A percentile compares a stretch with the other conserved stretches of the same genome.
These are phyloP conservation scores for Leguminivora glycinivorella DNA, from an alignment of 1,140 invertebrate species.

Conservation along the genomic window DNA sequence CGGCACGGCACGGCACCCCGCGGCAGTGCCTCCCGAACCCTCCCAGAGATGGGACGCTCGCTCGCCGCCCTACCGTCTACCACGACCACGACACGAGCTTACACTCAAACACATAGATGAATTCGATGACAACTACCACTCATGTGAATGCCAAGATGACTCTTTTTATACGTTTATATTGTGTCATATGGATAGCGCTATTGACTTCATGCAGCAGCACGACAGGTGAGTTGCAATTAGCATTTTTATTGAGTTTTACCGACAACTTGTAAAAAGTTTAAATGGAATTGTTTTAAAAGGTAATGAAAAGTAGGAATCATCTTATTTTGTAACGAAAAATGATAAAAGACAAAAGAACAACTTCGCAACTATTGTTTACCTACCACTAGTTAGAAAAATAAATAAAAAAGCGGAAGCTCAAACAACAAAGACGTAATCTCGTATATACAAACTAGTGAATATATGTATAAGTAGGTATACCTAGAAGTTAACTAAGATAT, in stretches of 20 bases:
- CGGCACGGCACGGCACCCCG: conserved; percentile 61
- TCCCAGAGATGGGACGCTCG: conserved; percentile 69
- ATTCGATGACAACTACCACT: conserved; percentile 46
- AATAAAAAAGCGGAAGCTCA: too few relatives aligned
- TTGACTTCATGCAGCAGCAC: conserved; percentile 63
- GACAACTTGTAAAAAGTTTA: conserved; percentile 54
- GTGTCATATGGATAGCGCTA: conserved; percentile 70
- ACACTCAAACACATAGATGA: conserved; percentile 58
- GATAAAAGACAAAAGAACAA: not conserved
- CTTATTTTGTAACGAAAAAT: not conserved
- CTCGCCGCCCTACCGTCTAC: conserved; percentile 38
- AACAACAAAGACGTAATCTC: too few relatives aligned
- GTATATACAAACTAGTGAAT: too few relatives aligned
- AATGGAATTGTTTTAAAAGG: conserved; percentile 36
- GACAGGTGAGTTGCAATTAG: conserved; percentile 70
- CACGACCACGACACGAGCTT: conserved; percentile 43
- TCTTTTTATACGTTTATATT: conserved; percentile 76
- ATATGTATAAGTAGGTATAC: too few relatives aligned
- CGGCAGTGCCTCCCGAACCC: conserved; percentile 67
- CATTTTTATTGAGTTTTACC: conserved; percentile 65
- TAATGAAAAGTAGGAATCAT: not conserved
- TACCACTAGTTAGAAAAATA: too few relatives aligned
- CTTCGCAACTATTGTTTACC: too few relatives aligned
- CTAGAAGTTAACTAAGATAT: too few relatives aligned
- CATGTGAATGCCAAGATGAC: conserved; percentile 65